A percentile compares a stretch with the other conserved stretches of the same genome.
Conservation (phyloP, 2,113 vertebrate genomes). For the Lates calcarifer region DNA sequence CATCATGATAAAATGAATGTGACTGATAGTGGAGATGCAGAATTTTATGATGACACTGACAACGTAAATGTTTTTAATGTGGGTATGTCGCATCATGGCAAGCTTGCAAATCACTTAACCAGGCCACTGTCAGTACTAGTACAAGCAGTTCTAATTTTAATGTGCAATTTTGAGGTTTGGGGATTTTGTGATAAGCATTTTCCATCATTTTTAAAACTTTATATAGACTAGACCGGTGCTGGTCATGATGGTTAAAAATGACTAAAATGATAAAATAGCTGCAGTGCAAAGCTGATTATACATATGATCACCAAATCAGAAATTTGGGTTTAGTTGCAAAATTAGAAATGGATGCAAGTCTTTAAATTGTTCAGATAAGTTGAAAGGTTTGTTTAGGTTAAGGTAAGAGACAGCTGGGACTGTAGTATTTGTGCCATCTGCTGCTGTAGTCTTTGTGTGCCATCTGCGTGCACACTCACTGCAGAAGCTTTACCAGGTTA, state of each 20-base stretch:
- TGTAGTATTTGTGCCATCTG: constrained; percentile 45
- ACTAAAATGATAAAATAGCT: background rate
- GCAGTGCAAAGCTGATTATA: background rate
- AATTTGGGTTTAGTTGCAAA: background rate
- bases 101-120: background rate
- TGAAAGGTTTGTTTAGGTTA: constrained; percentile 18
- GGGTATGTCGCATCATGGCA: background rate
- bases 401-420: background rate
- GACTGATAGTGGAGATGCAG: no score
- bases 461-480: constrained; percentile 36
- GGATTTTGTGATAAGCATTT: background rate
- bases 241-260: background rate
- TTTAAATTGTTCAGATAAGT: background rate
- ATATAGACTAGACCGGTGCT: background rate
- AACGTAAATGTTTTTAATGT: background rate
- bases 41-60: no score
- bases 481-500: constrained; percentile 10
- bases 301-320: background rate
- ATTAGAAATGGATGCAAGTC: background rate
- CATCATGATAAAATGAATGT: background rate
- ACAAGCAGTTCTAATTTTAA: background rate
- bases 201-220: background rate
- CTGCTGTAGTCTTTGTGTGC: constrained; percentile 28
- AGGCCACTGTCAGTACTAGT: background rate
- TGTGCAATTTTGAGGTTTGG: no score